Conservation (phyloP, 2,888 invertebrate genomes). For the Apotomis capreana region DNA sequence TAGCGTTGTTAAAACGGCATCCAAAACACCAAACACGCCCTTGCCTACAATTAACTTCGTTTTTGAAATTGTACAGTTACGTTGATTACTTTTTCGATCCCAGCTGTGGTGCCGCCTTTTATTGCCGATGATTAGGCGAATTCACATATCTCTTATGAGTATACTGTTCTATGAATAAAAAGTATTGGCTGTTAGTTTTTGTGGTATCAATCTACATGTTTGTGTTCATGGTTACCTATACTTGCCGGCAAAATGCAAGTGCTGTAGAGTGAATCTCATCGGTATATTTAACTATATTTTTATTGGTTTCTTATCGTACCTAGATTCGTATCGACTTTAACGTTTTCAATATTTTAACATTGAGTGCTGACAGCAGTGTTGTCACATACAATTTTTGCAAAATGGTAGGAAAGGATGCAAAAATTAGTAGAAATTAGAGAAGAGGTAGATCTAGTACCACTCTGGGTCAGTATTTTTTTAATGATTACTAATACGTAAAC, state of each 20-base stretch:
- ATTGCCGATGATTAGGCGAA: slow-evolving; percentile 42
- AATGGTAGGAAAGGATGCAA: too few species aligned
- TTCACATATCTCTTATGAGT: slow-evolving; percentile 35
- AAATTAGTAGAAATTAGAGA: too few species aligned
- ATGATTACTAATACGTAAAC: too few species aligned
- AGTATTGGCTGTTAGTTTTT: slow-evolving; percentile 28
- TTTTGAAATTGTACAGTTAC: slow-evolving; percentile 44
- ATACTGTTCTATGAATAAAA: slow-evolving; percentile 36
- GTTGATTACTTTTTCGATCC: slow-evolving; percentile 43
- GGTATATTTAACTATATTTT: too few species aligned
- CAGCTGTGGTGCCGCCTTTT: slow-evolving; percentile 37
- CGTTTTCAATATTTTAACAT: too few species aligned
- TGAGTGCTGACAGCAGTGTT: too few species aligned
- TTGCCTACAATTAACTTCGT: slow-evolving; percentile 38
- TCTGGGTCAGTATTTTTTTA: too few species aligned
- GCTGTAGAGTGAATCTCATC: too few species aligned
- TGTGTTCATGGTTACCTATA: not conserved
- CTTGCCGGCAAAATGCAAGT: not conserved
- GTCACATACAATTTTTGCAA: too few species aligned
- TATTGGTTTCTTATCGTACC: too few species aligned
- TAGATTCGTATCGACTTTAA: too few species aligned
- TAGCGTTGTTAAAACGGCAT: slow-evolving; percentile 30
- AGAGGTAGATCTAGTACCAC: too few species aligned
- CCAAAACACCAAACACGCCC: slow-evolving; percentile 38
- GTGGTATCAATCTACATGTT: slow-evolving; percentile 8